Evolutionary conservation across 2,797 vertebrate genomes (phyloP).

Genomic region (Syngnathus acus): DNA sequence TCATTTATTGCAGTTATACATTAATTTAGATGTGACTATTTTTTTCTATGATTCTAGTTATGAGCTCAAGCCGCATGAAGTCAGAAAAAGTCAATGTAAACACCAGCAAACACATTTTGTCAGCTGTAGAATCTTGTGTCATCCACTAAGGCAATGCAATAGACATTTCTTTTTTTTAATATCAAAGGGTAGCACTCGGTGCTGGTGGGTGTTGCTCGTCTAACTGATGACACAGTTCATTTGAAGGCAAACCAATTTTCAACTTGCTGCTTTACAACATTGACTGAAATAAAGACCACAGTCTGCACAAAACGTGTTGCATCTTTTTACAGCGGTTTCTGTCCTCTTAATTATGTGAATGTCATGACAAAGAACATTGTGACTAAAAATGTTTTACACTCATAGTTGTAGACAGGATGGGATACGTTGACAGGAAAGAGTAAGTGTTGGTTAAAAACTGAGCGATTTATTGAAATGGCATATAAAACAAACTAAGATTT

Average conservation of each 20-base stretch:
- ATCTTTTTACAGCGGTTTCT: neutral
- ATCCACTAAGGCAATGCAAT: conserved; percentile 25
- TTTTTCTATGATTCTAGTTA: conserved; percentile 21
- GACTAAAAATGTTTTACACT: neutral
- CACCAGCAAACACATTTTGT: conserved; percentile 12
- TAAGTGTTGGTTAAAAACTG: neutral
- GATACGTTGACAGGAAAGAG: neutral
- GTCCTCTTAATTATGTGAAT: neutral
- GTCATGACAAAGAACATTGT: neutral
- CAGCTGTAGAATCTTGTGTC: conserved; percentile 11
- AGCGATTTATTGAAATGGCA: neutral
- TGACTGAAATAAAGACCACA: conserved; percentile 2
- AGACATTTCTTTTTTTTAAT: conserved; percentile 17
- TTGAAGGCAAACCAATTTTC: conserved; percentile 19
- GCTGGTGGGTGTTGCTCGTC: conserved; percentile 21
- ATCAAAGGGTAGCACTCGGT: conserved; percentile 16
- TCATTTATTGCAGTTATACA: conserved; percentile 51
- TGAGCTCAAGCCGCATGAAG: conserved; percentile 30
- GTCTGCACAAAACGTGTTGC: neutral
- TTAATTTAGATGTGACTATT: conserved; percentile 40
- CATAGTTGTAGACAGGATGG: neutral
- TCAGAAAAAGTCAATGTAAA: conserved; percentile 1
- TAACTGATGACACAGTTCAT: conserved; percentile 20
- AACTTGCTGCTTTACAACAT: neutral
- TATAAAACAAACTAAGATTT: neutral